phyloP scores from a whole-genome alignment of 2,888 invertebrate species.

The Dinocampus coccinellae region DNA sequence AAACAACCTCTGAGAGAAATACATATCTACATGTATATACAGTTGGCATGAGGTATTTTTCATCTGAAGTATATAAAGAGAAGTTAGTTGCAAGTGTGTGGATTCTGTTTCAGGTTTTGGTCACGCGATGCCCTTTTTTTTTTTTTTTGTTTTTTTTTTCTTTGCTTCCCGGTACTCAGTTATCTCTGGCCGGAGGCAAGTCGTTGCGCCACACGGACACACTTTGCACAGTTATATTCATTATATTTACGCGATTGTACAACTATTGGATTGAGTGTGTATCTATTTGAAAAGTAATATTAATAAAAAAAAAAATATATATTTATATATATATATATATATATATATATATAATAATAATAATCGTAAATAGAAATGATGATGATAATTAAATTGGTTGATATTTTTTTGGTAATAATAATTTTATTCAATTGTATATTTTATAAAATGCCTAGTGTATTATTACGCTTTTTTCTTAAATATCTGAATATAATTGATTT shows the following conservation, averaged over 20 bases:
- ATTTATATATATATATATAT: neutral
- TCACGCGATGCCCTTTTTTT: conserved; percentile 68
- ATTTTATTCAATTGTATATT: too few species aligned
- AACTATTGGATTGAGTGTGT: conserved; percentile 10
- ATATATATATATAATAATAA: neutral
- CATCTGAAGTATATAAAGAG: conserved; percentile 45
- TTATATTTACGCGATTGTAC: conserved; percentile 27
- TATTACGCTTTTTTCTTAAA: too few species aligned
- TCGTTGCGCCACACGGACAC: conserved; percentile 43
- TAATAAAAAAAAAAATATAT: too few species aligned
- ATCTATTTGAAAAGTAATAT: neutral
- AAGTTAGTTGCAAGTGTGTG: conserved; percentile 55
- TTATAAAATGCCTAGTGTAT: too few species aligned
- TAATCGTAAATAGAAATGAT: neutral
- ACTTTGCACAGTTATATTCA: conserved; percentile 34
- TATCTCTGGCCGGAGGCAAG: conserved; percentile 63
- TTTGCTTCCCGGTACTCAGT: conserved; percentile 68
- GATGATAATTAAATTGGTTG: neutral
- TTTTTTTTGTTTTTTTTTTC: too few species aligned
- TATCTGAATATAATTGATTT: too few species aligned
- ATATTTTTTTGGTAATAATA: too few species aligned
- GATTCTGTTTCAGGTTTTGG: conserved; percentile 65
- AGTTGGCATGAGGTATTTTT: conserved; percentile 25
- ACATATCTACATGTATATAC: neutral
- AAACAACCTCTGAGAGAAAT: neutral